Evolutionary conservation across 2,888 invertebrate genomes (phyloP), one percentile per base, ranked within the genome.

Genomic region (Lathronympha strigana): DNA sequence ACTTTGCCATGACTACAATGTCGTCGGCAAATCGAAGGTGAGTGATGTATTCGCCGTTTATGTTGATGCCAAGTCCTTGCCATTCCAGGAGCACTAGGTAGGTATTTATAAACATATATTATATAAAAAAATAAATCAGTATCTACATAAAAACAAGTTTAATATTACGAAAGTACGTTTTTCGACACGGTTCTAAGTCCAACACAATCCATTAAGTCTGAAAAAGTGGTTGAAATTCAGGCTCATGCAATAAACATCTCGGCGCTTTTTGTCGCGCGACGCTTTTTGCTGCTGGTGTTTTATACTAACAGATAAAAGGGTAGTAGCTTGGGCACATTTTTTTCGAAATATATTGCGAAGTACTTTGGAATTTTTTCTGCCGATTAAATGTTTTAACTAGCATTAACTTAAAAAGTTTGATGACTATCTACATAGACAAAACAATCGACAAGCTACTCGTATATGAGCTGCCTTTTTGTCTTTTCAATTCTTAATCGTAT

Each of bases 221-320:
- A 84, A 87, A 86, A 84, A 87, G 80, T 82, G 86, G 86, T 88
- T 87, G 88, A 88, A 87, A 89, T 88, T 88, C 88, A 87, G 87
- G 77, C 92, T 91, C 91, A 91, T 91, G 87, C 89, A 91, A 91
- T 91, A 91, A 86, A 90, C 91, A 91, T 91, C 78, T 73, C 71
- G 77, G 77, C 74, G 75, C 74, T 66, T 61, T 61, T 60, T 60
- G 66, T 33, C 57, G 58, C 70, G 74, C 74, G 72, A 67, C 71
- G 81, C n/a, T 87, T 87, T 86, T 87, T 86, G 82, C 78, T 72
- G 31, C n/a, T 71, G 73, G 73, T 76, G 79, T 83, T 87, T 86
- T 87, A 86, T 84, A 75, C 71, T 68, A 72, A 74, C 64, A 64
- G 64, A 64, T 64, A 58, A 40, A 40, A 38, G 28, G 31, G 17